Percentiles rank a stretch among this genome's conserved stretches.
phyloP scores from a whole-genome alignment of 2,113 vertebrate species.

The Boulengeromyrus knoepffleri region DNA sequence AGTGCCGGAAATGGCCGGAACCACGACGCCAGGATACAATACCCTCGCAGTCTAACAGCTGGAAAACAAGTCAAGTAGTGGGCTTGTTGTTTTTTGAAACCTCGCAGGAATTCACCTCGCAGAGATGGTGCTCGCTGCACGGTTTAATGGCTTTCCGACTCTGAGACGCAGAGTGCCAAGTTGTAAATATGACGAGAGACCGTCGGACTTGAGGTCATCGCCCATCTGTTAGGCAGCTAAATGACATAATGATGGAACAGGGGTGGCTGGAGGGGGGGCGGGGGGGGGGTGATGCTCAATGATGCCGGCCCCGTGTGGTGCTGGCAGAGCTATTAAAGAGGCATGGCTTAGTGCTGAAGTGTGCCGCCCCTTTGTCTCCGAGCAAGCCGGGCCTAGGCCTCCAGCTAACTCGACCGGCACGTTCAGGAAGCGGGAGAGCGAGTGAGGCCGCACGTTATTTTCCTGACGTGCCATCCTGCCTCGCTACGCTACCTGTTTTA shows the following conservation, averaged over 20 bases:
- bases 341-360: background rate
- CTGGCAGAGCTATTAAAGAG: background rate
- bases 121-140: background rate
- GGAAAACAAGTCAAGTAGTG: background rate
- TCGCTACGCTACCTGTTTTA: background rate
- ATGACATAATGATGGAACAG: background rate
- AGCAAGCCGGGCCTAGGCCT: background rate
- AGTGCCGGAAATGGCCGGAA: background rate
- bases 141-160: background rate
- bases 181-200: background rate
- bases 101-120: background rate
- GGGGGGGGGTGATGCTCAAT: background rate
- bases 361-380: background rate
- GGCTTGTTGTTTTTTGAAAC: background rate
- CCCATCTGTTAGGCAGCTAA: background rate
- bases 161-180: background rate
- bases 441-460: background rate
- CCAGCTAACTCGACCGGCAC: background rate
- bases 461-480: background rate
- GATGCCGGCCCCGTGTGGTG: background rate
- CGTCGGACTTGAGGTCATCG: background rate
- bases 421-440: background rate
- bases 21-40: background rate
- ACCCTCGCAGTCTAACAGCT: background rate
- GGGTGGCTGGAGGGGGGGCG: too few species aligned